phyloP scores from a whole-genome alignment of 2,888 invertebrate species.

The Macaria notata region DNA sequence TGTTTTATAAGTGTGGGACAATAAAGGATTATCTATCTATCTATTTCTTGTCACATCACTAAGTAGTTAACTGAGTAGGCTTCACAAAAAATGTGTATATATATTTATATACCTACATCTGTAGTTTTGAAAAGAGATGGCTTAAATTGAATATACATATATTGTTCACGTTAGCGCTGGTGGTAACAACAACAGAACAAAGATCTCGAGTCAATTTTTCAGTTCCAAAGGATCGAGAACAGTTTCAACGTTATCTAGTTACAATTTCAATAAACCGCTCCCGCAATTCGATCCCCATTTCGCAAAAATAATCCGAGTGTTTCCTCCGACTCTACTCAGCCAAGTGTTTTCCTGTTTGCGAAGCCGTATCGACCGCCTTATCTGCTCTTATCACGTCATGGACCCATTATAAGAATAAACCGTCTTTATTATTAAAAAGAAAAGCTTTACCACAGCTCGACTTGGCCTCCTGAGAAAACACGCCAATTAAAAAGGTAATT shows the following conservation, averaged over 20 bases:
- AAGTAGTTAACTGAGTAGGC: too few species aligned
- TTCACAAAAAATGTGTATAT: too few species aligned
- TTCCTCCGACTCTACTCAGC: constrained; percentile 12
- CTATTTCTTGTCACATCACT: too few species aligned
- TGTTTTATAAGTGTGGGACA: too few species aligned
- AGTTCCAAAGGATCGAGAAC: neutral
- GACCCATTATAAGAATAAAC: constrained; percentile 18
- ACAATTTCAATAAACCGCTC: constrained; percentile 18
- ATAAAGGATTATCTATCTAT: too few species aligned
- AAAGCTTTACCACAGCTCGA: neutral
- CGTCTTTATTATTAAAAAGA: constrained; percentile 5
- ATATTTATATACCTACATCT: too few species aligned
- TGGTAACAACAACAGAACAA: too few species aligned
- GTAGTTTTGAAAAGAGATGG: too few species aligned
- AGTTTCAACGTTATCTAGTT: constrained; percentile 18
- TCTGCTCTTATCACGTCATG: constrained; percentile 17
- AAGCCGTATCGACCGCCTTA: constrained; percentile 19
- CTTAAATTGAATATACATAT: too few species aligned
- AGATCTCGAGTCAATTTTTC: too few species aligned
- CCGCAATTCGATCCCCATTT: constrained; percentile 17
- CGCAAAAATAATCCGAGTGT: constrained; percentile 17
- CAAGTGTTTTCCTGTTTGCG: constrained; percentile 24
- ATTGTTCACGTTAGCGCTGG: too few species aligned
- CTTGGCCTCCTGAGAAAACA: neutral
- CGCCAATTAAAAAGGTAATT: neutral